These are phyloP conservation scores for Poecile montanus DNA, from an alignment of 2,797 vertebrate genomes.

Conservation along the genomic window DNA sequence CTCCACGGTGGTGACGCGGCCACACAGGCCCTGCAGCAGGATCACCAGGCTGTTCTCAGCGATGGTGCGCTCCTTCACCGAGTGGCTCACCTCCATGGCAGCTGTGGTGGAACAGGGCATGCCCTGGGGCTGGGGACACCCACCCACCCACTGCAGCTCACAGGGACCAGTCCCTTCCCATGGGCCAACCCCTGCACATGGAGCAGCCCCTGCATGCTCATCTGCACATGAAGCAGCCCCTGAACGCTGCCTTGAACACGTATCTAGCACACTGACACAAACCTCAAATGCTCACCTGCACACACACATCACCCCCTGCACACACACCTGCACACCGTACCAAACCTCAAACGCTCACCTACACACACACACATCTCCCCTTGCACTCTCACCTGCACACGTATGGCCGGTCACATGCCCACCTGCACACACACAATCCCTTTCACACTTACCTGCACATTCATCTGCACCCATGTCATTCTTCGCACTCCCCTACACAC, in stretches of 20 bases:
- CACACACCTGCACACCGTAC: background rate
- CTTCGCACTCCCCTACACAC: background rate
- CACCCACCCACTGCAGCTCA: accelerated
- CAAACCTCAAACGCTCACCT: too few relatives aligned
- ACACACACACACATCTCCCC: too few relatives aligned
- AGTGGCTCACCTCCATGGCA: constrained; percentile 81
- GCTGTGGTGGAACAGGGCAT: background rate
- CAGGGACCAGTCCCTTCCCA: accelerated
- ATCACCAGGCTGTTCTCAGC: constrained; percentile 94
- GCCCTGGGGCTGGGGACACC: background rate
- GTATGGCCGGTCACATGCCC: background rate
- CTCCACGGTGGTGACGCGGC: constrained; percentile 89
- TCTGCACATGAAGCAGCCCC: accelerated
- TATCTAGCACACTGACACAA: too few relatives aligned
- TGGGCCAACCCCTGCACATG: background rate
- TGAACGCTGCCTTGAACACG: too few relatives aligned
- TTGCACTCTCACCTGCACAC: background rate
- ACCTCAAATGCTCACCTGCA: background rate
- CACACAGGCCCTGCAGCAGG: constrained; percentile 90
- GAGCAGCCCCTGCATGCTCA: too few relatives aligned
- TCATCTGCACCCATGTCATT: background rate
- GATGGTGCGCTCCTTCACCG: constrained; percentile 90
- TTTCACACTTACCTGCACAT: background rate
- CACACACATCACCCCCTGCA: too few relatives aligned
- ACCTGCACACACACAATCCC: too few relatives aligned